A percentile compares a stretch with the other conserved stretches of the same genome.
These are phyloP conservation scores for Microtus montanus DNA, from an alignment of 2,113 vertebrate genomes.

Conservation along the genomic window DNA sequence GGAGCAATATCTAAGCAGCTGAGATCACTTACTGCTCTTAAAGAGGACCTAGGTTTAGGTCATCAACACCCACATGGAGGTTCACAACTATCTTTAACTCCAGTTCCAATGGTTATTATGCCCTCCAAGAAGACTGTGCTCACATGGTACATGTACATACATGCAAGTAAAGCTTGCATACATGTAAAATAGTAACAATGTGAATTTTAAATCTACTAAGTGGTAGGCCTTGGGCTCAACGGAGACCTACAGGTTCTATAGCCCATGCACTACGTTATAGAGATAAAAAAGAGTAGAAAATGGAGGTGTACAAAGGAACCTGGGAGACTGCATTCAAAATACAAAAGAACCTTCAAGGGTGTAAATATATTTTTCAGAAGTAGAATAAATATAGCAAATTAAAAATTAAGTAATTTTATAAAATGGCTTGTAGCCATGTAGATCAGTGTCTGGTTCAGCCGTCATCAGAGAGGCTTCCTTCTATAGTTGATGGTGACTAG, in stretches of 20 bases:
- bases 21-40: neutral
- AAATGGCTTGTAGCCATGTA: neutral
- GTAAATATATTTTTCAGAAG: neutral
- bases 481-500: neutral
- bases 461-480: neutral
- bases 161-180: neutral
- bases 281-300: neutral
- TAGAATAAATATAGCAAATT: neutral
- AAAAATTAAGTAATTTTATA: conserved; percentile 2
- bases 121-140: neutral
- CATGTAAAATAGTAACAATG: neutral
- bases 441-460: neutral
- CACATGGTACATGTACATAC: neutral
- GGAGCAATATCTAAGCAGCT: neutral
- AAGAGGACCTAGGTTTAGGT: neutral
- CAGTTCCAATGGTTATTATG: neutral
- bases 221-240: neutral
- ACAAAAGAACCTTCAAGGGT: neutral
- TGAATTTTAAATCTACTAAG: neutral
- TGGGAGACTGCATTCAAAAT: neutral
- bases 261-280: neutral
- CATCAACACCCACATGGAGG: neutral
- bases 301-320: neutral
- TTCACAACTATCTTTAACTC: neutral
- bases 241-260: neutral